phyloP scores from a whole-genome alignment of 2,113 vertebrate genomes.

The Paradisaea rubra region DNA sequence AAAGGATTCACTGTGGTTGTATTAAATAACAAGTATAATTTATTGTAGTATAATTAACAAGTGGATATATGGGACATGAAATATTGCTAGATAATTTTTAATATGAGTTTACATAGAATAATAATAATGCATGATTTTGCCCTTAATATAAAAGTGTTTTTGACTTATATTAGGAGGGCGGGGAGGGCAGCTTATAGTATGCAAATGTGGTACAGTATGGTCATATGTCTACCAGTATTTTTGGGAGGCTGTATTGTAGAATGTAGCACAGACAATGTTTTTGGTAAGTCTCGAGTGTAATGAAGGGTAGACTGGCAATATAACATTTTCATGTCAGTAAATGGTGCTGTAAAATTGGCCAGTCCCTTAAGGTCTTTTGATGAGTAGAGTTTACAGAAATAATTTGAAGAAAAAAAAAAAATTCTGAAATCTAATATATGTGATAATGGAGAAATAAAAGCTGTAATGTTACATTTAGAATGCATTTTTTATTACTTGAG shows the following conservation, averaged over 20 bases:
- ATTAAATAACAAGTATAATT: neutral
- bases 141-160: neutral
- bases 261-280: neutral
- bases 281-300: neutral
- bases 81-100: neutral
- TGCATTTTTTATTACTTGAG: conserved; percentile 35
- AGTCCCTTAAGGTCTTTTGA: neutral
- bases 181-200: neutral
- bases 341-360: neutral
- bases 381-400: conserved; percentile 2
- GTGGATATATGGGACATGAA: neutral
- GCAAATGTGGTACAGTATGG: neutral
- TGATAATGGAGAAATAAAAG: conserved; percentile 43
- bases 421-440: neutral
- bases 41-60: neutral
- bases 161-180: rapidly evolving
- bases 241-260: neutral
- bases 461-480: conserved; percentile 12
- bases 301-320: neutral
- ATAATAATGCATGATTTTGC: neutral
- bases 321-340: conserved; percentile 1
- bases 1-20: neutral
- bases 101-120: neutral
- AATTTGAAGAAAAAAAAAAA: neutral
- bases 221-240: neutral